phyloP scores from a whole-genome alignment of 2,888 invertebrate species.

The Tortrix viridana region DNA sequence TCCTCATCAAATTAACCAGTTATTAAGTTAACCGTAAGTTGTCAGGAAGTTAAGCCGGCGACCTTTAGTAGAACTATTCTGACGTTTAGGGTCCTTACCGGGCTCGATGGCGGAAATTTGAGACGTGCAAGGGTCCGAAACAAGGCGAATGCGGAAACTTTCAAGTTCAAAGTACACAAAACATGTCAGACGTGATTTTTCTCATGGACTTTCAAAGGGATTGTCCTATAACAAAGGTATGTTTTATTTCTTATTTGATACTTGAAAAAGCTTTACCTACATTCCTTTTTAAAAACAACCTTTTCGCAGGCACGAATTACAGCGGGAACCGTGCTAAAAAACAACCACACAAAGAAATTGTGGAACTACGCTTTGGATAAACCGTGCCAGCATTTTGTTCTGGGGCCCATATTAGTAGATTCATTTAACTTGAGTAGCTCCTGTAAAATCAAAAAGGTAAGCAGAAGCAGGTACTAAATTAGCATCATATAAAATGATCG shows the following conservation, averaged over 20 bases:
- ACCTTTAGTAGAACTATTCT: conserved; percentile 29
- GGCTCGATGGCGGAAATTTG: conserved; percentile 52
- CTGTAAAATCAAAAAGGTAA: conserved; percentile 70
- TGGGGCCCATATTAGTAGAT: conserved; percentile 63
- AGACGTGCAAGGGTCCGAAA: conserved; percentile 71
- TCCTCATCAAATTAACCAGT: conserved; percentile 34
- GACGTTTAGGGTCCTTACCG: conserved; percentile 63
- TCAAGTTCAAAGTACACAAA: conserved; percentile 53
- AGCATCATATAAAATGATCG: too few species aligned
- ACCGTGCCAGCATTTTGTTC: conserved; percentile 74
- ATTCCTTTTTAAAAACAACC: conserved; percentile 2
- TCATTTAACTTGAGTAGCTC: conserved; percentile 62
- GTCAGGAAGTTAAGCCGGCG: conserved; percentile 23
- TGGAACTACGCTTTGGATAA: conserved; percentile 66
- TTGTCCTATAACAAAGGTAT: conserved; percentile 64
- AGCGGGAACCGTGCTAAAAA: conserved; percentile 54
- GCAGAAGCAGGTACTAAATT: conserved; percentile 8
- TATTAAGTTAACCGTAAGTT: conserved; percentile 31
- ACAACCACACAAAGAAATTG: conserved; percentile 60
- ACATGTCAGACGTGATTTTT: conserved; percentile 66
- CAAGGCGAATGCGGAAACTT: conserved; percentile 60
- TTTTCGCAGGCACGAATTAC: conserved; percentile 64
- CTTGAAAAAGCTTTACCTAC: neutral
- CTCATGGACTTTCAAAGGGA: conserved; percentile 60
- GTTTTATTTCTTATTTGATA: conserved; percentile 2